Base-by-base conservation (phyloP, 2,113 vertebrate species). In the Hemiscyllium ocellatum region DNA sequence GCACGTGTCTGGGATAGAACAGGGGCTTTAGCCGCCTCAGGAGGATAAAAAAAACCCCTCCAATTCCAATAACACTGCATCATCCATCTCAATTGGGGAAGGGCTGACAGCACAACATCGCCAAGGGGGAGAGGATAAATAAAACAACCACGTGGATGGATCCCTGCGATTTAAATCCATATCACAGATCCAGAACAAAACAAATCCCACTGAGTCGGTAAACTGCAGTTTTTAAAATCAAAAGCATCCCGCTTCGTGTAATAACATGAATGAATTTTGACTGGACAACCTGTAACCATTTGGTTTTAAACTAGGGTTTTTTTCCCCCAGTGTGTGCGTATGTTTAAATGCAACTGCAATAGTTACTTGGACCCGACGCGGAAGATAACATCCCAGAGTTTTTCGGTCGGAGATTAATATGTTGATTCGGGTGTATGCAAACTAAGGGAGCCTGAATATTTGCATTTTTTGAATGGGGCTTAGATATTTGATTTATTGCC, bases 1-100 rank as follows among this genome's bases (percentile, higher is more conserved):
- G 96, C 97, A 97, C 96, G 96, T 97, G 97, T 97, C 97, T 96
- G 76, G 96, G 96, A 97, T 96, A 97, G 96, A 96, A 96, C 85
- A 12, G 68, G 93, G 94, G 42, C 94, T 95, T 50, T 95, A 72
- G 69, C 68, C 17, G 42, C 24, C 94, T 72, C 24, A 10, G 69
- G 68, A 72, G 66, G 66, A 94, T 69, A 19, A 42, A 70, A 47
- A 95, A 95, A 70, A 95, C 76, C 50, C 69, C 70, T 69, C 91
- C 42, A 69, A 94, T 94, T 69, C 65, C 91, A 94, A 68, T 94
- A 94, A 94, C 91, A 33, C 94, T 6, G 94, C 94, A 52, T 50
- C 94, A 95, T 95, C 69, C 68, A 95, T 95, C 94, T 95, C 94
- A 95, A 95, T 52, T 95, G 94, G 66, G 69, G 42, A 52, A 29